Evolutionary conservation across 2,888 invertebrate species (phyloP).

Genomic region (Leptopilina myrica): DNA sequence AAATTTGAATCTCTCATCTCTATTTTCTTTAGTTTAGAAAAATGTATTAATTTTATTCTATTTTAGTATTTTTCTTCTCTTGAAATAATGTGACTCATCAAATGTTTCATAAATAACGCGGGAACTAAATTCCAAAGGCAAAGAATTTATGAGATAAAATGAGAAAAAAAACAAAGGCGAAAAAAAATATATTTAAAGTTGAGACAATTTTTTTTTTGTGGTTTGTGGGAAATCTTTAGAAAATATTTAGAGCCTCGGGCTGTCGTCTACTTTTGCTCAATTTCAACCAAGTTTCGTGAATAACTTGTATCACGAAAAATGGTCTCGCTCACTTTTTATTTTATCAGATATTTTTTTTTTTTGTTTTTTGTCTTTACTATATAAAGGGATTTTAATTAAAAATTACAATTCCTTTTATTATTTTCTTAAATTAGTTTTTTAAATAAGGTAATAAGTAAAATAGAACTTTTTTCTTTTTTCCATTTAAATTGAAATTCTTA

Average conservation of each 20-base stretch:
- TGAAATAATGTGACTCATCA: neutral
- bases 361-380: neutral
- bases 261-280: constrained; percentile 16
- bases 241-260: constrained; percentile 1
- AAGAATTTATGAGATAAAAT: too few species aligned
- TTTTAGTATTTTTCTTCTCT: neutral
- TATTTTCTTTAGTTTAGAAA: neutral
- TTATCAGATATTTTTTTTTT: neutral
- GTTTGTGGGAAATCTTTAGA: neutral
- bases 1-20: too few species aligned
- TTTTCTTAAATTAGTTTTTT: neutral
- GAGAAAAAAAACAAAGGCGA: neutral
- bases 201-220: constrained; percentile 6
- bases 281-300: constrained; percentile 29
- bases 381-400: constrained; percentile 1
- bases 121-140: too few species aligned
- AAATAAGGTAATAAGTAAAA: too few species aligned
- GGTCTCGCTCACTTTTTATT: neutral
- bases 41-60: neutral
- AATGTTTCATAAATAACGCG: too few species aligned
- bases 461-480: too few species aligned
- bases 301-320: constrained; percentile 19
- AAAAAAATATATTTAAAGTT: neutral
- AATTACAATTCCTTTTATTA: neutral
- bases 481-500: neutral